These are phyloP conservation scores for Lordiphosa andalusiaca DNA, from an alignment of 2,888 invertebrate genomes.

Conservation along the genomic window DNA sequence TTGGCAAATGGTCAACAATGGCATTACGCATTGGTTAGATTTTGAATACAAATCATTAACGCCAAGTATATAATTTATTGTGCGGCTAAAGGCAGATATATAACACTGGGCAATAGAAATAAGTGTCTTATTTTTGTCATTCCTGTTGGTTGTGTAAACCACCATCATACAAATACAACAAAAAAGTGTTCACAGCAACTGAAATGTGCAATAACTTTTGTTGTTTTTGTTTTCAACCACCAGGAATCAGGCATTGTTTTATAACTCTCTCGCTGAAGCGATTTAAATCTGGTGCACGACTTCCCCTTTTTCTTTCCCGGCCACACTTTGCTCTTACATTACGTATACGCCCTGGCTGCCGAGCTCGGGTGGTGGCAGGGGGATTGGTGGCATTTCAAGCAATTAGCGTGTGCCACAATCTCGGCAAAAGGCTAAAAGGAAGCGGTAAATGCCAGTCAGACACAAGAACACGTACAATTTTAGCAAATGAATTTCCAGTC, in stretches of 20 bases:
- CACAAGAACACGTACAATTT: conserved; percentile 34
- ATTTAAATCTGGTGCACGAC: conserved; percentile 37
- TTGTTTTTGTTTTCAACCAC: no score
- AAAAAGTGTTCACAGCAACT: no score
- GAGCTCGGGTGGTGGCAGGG: conserved; percentile 3
- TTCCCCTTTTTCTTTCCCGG: conserved; percentile 10
- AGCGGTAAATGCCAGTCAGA: conserved; percentile 47
- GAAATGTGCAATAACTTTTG: no score
- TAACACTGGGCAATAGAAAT: no score
- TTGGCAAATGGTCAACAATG: conserved; percentile 43
- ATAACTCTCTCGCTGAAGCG: conserved; percentile 33
- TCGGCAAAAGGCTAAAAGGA: conserved; percentile 54
- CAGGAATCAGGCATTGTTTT: conserved; percentile 40
- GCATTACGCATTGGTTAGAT: conserved; percentile 49
- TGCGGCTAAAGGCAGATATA: background rate
- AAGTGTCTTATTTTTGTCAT: no score
- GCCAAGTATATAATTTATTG: conserved; percentile 2
- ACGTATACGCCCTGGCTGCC: conserved; percentile 26
- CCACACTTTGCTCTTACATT: conserved; percentile 38
- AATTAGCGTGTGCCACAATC: conserved; percentile 70
- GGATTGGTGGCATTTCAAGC: conserved; percentile 49
- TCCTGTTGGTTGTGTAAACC: no score
- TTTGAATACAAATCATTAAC: conserved; percentile 29
- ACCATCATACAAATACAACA: no score
- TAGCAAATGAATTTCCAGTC: conserved; percentile 43